These are phyloP conservation scores for Dicaeum eximium DNA, from an alignment of 2,113 vertebrate species.

Conservation along the genomic window DNA sequence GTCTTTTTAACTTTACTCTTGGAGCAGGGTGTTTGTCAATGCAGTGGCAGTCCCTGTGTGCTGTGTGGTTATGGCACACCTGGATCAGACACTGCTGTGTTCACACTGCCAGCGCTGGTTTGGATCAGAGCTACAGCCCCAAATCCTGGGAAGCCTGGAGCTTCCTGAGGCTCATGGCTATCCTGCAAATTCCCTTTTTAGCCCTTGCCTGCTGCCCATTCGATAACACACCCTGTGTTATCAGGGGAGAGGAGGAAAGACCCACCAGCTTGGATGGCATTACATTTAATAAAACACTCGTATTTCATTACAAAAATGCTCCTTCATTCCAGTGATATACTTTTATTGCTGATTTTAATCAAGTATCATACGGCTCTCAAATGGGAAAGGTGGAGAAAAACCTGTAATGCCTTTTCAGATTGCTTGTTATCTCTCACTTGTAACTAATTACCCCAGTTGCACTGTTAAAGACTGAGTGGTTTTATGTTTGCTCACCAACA, in stretches of 20 bases:
- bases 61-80: not conserved
- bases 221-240: not conserved
- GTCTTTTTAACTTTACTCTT: not conserved
- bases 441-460: conserved; percentile 50
- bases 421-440: conserved; percentile 52
- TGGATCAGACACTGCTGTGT: rapidly evolving
- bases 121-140: not conserved
- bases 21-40: not conserved
- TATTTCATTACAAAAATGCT: not conserved
- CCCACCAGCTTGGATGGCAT: not conserved
- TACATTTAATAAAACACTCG: not conserved
- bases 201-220: not conserved
- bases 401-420: conserved; percentile 43
- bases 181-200: not conserved
- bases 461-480: not conserved
- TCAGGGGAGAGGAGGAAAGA: not conserved
- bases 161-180: not conserved
- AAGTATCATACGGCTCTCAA: conserved; percentile 3
- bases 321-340: not conserved
- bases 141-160: not conserved
- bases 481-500: not conserved
- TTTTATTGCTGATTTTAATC: not conserved
- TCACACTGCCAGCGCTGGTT: not conserved
- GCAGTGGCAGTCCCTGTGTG: not conserved
- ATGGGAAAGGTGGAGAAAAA: conserved; percentile 22